Percentiles rank a stretch among this genome's conserved stretches.
phyloP scores from a whole-genome alignment of 2,797 vertebrate species.

The Psittacula derbiana region DNA sequence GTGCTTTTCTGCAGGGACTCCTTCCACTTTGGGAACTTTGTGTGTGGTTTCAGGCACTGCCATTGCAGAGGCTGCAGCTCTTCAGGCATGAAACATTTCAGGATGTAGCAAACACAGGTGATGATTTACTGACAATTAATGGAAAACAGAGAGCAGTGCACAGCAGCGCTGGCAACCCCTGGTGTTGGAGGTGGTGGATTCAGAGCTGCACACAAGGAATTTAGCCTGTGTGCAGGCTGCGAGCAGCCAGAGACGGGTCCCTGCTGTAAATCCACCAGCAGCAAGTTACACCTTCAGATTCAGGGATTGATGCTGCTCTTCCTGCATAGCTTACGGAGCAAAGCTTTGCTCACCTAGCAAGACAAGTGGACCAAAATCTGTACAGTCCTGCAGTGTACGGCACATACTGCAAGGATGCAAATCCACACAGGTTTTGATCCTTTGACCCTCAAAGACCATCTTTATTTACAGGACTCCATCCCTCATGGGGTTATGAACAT shows the following conservation, averaged over 20 bases:
- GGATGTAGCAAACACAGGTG: neutral
- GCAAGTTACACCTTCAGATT: neutral
- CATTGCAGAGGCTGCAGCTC: neutral
- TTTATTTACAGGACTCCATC: neutral
- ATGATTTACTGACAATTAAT: neutral
- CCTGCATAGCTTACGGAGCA: neutral
- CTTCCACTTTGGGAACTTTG: neutral
- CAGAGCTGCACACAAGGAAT: neutral
- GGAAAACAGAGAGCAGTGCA: neutral
- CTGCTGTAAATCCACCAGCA: neutral
- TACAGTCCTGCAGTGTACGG: rapidly evolving
- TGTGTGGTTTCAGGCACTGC: neutral
- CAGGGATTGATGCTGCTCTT: neutral
- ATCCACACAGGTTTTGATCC: neutral
- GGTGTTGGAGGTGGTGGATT: neutral
- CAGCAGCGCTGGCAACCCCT: neutral
- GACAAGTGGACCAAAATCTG: neutral
- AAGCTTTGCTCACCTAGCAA: neutral
- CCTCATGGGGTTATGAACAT: neutral
- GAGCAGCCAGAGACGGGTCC: neutral
- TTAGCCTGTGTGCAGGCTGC: rapidly evolving
- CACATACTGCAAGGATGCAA: neutral
- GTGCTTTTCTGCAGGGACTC: neutral
- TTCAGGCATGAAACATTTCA: neutral
- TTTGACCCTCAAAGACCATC: neutral